phyloP scores from a whole-genome alignment of 2,797 vertebrate genomes.

The Discoglossus pictus region DNA sequence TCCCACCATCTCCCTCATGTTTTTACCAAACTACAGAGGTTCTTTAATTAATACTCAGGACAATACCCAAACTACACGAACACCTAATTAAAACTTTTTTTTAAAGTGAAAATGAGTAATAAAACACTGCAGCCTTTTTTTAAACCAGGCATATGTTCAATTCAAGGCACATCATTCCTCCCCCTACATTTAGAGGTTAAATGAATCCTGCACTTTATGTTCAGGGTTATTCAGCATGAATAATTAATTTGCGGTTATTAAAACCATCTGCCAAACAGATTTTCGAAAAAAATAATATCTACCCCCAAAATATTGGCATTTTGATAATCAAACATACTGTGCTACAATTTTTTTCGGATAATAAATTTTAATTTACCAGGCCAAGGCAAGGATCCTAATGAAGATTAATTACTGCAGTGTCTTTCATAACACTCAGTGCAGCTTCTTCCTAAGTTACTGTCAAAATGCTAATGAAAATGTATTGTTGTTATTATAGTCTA shows the following conservation, averaged over 20 bases:
- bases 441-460: conserved; percentile 61
- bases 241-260: conserved; percentile 55
- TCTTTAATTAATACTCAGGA: no score
- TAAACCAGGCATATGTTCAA: no score
- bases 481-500: conserved; percentile 49
- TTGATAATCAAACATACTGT: conserved; percentile 62
- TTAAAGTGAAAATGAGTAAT: no score
- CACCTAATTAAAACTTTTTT: no score
- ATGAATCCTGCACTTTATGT: conserved; percentile 5
- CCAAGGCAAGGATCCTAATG: conserved; percentile 62
- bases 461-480: conserved; percentile 64
- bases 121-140: no score
- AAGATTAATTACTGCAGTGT: conserved; percentile 72
- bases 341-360: conserved; percentile 56
- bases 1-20: no score
- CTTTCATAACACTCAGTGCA: conserved; percentile 57
- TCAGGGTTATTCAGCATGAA: conserved; percentile 47
- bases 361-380: conserved; percentile 69
- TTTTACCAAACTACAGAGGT: no score
- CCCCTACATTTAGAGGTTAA: conserved; percentile 1
- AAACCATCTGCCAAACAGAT: conserved; percentile 51
- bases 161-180: neutral
- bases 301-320: conserved; percentile 57
- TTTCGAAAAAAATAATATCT: conserved; percentile 50
- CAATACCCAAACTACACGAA: no score